Evolutionary conservation across 2,888 invertebrate species (phyloP).

Genomic region (Phrixothrix hirtus): DNA sequence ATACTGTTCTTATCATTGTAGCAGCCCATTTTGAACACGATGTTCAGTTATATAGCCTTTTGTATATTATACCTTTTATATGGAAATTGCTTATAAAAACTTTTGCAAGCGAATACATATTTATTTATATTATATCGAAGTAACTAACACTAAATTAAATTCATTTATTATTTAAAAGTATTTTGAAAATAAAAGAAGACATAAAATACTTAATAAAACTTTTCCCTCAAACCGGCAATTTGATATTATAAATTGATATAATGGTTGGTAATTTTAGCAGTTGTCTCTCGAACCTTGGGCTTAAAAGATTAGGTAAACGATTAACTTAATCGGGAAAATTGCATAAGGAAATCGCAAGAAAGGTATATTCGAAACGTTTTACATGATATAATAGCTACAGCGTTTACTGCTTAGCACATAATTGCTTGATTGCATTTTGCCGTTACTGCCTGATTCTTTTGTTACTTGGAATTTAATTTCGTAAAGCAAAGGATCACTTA

Average conservation of each 20-base stretch:
- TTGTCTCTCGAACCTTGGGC: slow-evolving; percentile 1
- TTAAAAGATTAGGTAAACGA: slow-evolving; percentile 15
- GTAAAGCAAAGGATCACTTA: background rate
- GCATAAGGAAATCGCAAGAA: slow-evolving; percentile 5
- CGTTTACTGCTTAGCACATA: slow-evolving; percentile 10
- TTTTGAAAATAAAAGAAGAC: too few relatives aligned
- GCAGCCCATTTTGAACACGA: too few relatives aligned
- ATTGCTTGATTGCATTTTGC: slow-evolving; percentile 14
- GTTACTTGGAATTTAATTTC: slow-evolving; percentile 12
- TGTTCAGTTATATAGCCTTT: too few relatives aligned
- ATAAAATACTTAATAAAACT: too few relatives aligned
- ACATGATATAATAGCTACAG: slow-evolving; percentile 11
- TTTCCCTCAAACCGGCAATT: too few relatives aligned
- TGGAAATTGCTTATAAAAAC: too few relatives aligned
- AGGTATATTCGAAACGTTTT: slow-evolving; percentile 10
- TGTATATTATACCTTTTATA: too few relatives aligned
- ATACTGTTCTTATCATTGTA: background rate
- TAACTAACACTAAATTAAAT: too few relatives aligned
- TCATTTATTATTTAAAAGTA: too few relatives aligned
- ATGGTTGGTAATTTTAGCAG: slow-evolving; percentile 12
- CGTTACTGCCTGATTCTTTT: slow-evolving; percentile 8
- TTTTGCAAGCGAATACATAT: too few relatives aligned
- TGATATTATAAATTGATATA: too few relatives aligned
- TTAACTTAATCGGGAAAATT: slow-evolving; percentile 8
- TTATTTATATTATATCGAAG: too few relatives aligned